Base-by-base conservation (phyloP, 2,888 invertebrate genomes). In the Ennomos quercinarius region DNA sequence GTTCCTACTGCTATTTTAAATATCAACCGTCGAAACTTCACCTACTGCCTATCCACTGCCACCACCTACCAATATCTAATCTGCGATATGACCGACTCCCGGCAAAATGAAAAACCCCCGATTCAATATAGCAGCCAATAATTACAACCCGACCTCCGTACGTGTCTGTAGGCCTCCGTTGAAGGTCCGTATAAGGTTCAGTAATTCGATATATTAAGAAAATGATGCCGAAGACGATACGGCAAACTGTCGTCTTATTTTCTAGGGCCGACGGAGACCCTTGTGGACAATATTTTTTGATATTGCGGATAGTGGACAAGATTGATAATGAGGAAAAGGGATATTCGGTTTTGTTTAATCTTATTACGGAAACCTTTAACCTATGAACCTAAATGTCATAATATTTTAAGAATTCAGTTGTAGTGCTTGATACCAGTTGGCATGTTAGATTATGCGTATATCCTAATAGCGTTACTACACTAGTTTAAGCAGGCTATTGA, bases 51-150 rank as follows among this genome's bases (percentile, higher is more conserved):
- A 9, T 42, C 10, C 37, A 38, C 39, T 51, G 27, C 5, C n/a
- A n/a, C 11, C 42, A 66, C 73, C 70, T 59, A 42, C 58, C 70
- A 67, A 76, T 80, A 81, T 79, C 76, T 82, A 80, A 81, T 83
- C 78, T 76, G 68, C 64, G 72, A 76, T 79, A 81, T 79, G 80
- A 78, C 77, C 51, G 62, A 61, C 59, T 40, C 64, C 47, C 17
- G 51, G 64, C 67, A 71, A 68, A 74, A 78, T 77, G 77, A 78
- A 80, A 80, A 77, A 75, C 70, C 69, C 68, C 68, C 65, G 63
- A 66, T 64, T 68, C 77, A 77, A 79, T 78, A 79, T 78, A 71
- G 71, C 70, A 66, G 59, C 70, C 65, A 71, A 77, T 77, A 78
- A 78, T 79, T 78, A 77, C 73, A 73, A 61, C 58, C 42, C 61